Base-by-base conservation (phyloP, 2,113 vertebrate species). In the Grus americana region DNA sequence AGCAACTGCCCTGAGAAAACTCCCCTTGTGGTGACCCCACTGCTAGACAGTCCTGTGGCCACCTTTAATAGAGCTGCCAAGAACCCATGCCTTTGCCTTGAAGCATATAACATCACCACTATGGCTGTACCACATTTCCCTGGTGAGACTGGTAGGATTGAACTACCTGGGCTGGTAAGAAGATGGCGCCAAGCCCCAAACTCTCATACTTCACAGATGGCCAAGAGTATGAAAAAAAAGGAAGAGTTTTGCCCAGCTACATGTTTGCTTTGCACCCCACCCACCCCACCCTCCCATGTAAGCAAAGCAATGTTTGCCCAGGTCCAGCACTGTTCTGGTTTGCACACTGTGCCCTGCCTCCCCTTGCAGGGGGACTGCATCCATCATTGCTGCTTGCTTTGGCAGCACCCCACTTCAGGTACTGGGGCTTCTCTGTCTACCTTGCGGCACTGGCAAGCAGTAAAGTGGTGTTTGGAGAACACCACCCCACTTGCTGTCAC, bases 301-400 rank as follows among this genome's bases (percentile, higher is more conserved):
- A 57, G 34, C 12, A 27, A 66, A 47, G 71, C 44, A 54, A 66
- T 4, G 12, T 57, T 89, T 72, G 18, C 15, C 26, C 23, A 59
- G 11, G 24, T 65, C 59, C 62, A 54, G 55, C 38, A 44, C 38
- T 52, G 50, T 21, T 73, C 42, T 50, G n/a, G 34, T 91, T 40
- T 55, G 15, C 40, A 75, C 5, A 2, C 49, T 40, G 18, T 59
- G 16, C 26, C 76, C 67, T 67, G 26, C 19, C 16, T 50, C 24
- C n/a, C 72, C 47, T 58, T 67, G 66, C 71, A 91, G n/a, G 21
- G 26, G 66, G n/a, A 68, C 7, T 16, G 32, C 73, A 94, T 79
- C 59, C 70, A 79, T 82, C 84, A 81, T 2, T 57, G 34, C 50
- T 71, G 59, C 66, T 92, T 84, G 89, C 58, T 88, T 75, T 95